Base-by-base conservation (phyloP, 2,888 invertebrate species). In the Charanyca ferruginea region DNA sequence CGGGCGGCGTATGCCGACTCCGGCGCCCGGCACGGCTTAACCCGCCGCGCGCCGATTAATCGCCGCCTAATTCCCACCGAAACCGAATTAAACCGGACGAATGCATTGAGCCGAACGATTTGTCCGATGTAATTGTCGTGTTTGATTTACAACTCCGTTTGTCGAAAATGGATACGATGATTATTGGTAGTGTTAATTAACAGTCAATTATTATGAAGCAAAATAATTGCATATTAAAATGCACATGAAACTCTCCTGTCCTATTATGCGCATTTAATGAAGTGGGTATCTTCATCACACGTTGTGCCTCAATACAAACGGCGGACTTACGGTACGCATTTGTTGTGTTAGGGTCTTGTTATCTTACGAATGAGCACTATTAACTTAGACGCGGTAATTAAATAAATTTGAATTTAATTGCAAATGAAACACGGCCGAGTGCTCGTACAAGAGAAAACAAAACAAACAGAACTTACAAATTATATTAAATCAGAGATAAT, bases 401-500 rank as follows among this genome's bases (percentile, higher is more conserved):
- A 85, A 85, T 85, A 78, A 81, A 75, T 82, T 83, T 80, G 68
- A 82, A 85, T 86, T 85, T 85, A 85, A 87, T 84, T 86, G 81
- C 83, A 82, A 87, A 86, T 79, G 80, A 86, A 88, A 89, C 84
- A 83, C 79, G 86, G 88, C 83, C 85, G 87, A 89, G 84, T 81
- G 81, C 85, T 83, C 82, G 83, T 70, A 77, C 82, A 87, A 88
- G 89, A 90, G 88, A 88, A 87, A 90, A 88, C 92, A 93, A 93
- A 93, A 93, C 92, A 94, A 94, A 94, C 93, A 91, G 87, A 87
- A 93, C 89, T 87, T 86, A 94, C 93, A 94, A 94, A 94, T 94
- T 91, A 92, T 94, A 94, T 94, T 94, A 93, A 94, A 94, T 95
- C 94, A 91, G 90, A 94, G 94, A 94, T 95, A 95, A 95, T 94